Base-by-base conservation (phyloP, 2,113 vertebrate genomes). In the Prietella phreatophila region DNA sequence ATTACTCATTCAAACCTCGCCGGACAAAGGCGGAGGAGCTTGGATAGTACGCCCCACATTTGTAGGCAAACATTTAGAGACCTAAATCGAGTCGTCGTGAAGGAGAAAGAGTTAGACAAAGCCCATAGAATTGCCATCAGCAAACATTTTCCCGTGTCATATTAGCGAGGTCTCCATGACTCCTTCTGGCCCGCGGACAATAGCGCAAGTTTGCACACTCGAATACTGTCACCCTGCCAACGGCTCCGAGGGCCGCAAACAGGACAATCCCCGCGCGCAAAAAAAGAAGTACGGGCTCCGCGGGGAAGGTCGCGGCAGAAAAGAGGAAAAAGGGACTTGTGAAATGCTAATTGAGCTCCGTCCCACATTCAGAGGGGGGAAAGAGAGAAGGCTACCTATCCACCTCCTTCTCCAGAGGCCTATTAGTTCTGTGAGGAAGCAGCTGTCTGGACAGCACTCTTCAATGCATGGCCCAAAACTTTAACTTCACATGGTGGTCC, bases 41-140 rank as follows among this genome's bases (percentile, higher is more conserved):
- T 97, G 98, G 97, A 97, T 96, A 97, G 97, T 96, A 98, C 97
- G 98, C 97, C 96, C 96, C 94, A 97, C 98, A 98, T 99, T 98
- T 99, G 98, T 99, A 99, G 97, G 98, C 98, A 99, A 99, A 99
- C 98, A 99, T 98, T 98, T 98, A 97, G 97, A 97, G 97, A 99
- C 97, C 99, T 99, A 99, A 99, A 99, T 98, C 98, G 98, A 99
- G 98, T 99, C 98, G 98, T 99, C 97, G 97, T 99, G 98, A 99
- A 98, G 97, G 97, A 99, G 97, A 99, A 98, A 98, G 97, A 97
- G 96, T 97, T 94, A 96, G 97, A 99, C 98, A 99, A 99, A 99
- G 97, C 98, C 98, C 98, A 99, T 99, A 99, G 98, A 99, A 98
- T 97, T 97, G 97, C 98, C 98, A 99, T 99, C 98, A 99, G 98